These are phyloP conservation scores for Julus scandinavius DNA, from an alignment of 2,888 invertebrate genomes.

Conservation along the genomic window DNA sequence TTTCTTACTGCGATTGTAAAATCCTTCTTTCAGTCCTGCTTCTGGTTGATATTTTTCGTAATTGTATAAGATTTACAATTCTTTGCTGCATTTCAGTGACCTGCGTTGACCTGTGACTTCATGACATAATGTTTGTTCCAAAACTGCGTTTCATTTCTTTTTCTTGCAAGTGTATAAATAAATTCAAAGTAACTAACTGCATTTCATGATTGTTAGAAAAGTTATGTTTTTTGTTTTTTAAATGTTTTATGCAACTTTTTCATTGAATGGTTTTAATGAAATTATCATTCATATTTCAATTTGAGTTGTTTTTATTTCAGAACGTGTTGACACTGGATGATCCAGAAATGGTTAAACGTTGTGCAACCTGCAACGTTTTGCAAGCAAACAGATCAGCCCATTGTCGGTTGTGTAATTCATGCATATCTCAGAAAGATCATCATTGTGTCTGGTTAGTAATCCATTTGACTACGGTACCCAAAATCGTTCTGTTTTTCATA, in stretches of 20 bases:
- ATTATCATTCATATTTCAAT: not conserved
- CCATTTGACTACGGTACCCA: not conserved
- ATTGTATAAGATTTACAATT: too few relatives aligned
- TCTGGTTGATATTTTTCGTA: too few relatives aligned
- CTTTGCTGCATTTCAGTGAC: not conserved
- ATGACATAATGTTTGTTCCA: not conserved
- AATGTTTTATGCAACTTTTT: too few relatives aligned
- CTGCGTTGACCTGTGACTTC: not conserved
- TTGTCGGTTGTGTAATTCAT: slow-evolving; percentile 49
- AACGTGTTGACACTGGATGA: not conserved
- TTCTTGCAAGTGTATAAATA: too few relatives aligned
- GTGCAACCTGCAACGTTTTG: slow-evolving; percentile 39
- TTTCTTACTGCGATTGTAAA: too few relatives aligned
- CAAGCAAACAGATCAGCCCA: slow-evolving; percentile 19
- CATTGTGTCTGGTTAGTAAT: slow-evolving; percentile 53
- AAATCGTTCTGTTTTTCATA: not conserved
- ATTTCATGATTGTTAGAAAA: too few relatives aligned
- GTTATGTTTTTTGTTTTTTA: not conserved
- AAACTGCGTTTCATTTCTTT: not conserved
- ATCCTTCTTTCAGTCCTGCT: too few relatives aligned
- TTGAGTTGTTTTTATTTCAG: not conserved
- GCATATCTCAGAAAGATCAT: slow-evolving; percentile 49
- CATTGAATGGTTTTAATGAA: too few relatives aligned
- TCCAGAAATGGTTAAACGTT: not conserved
- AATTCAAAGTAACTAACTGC: too few relatives aligned